Conservation (phyloP, 2,888 invertebrate genomes). For the Pyrrhosoma nymphula region DNA sequence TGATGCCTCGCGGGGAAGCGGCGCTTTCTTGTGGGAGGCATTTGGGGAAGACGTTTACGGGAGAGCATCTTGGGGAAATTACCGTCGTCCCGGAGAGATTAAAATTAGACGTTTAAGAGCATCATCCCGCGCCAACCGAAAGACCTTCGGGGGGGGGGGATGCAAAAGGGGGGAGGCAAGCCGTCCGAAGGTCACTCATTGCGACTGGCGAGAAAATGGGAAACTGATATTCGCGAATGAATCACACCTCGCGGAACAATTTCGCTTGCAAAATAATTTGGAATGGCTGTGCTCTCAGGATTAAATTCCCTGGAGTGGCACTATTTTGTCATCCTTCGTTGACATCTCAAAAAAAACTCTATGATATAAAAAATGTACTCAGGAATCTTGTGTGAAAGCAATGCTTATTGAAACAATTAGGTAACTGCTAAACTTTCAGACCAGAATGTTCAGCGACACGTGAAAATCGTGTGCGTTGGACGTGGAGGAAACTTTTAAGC, state of each 20-base stretch:
- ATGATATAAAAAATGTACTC: too few species aligned
- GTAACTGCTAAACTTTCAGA: too few species aligned
- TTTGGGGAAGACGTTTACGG: neutral
- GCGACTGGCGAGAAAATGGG: neutral
- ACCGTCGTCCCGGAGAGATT: conserved; percentile 16
- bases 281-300: neutral
- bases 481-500: too few species aligned
- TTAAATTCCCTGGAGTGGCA: neutral
- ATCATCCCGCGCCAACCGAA: neutral
- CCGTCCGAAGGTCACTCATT: neutral
- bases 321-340: too few species aligned
- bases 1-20: neutral
- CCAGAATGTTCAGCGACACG: too few species aligned
- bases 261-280: neutral
- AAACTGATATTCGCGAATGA: neutral
- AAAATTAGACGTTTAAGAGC: conserved; percentile 7
- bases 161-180: too few species aligned
- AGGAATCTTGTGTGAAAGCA: too few species aligned
- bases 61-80: neutral
- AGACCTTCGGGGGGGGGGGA: neutral
- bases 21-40: neutral
- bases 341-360: too few species aligned
- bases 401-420: too few species aligned
- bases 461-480: too few species aligned
- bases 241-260: neutral